Evolutionary conservation across 2,888 invertebrate genomes (phyloP), one percentile per base, ranked within the genome.

Genomic region (Brachypterus glaber): DNA sequence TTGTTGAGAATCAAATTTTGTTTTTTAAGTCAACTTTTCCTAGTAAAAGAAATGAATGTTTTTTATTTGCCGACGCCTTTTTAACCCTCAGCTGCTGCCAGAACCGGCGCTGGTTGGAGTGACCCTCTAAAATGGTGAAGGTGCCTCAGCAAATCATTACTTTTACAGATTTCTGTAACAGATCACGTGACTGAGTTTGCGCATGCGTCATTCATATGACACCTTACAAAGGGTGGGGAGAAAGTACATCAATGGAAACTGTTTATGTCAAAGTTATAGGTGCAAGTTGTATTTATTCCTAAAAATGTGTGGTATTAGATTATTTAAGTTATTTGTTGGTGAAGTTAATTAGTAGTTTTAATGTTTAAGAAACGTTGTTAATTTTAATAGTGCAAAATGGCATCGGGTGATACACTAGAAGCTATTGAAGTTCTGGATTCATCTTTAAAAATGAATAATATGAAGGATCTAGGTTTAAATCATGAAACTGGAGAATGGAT

Each of bases 361-460:
- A 35, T 40, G 39, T 33, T 39, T 32, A 44, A 41, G 33, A 39
- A 40, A 30, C 17, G 14, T 36, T 33, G 40, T 30, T 21, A 13
- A 37, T 43, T 40, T 24, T 48, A 18, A n/a, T 11, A 29, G 57
- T 63, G 48, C 53, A 71, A 73, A 70, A 86, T 86, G 86, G 86
- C 85, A 76, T 83, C 85, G 68, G 83, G 83, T 64, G 84, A 84
- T 70, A 79, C 70, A 62, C 72, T 79, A 63, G 83, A 84, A 71
- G 77, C 77, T 64, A 84, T 86, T 45, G 84, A 85, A 74, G 68
- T 73, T 51, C 73, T 80, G 68, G 83, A 82, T 68, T 74, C 75
- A 63, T 74, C 76, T 59, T 50, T 53, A 38, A 55, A 52, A 47
- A 55, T 55, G 64, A 79, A 76, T 58, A 72, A 76, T 57, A 73